These are phyloP conservation scores for Axea sp. DNA, from an alignment of 2,888 invertebrate genomes.

Conservation along the genomic window DNA sequence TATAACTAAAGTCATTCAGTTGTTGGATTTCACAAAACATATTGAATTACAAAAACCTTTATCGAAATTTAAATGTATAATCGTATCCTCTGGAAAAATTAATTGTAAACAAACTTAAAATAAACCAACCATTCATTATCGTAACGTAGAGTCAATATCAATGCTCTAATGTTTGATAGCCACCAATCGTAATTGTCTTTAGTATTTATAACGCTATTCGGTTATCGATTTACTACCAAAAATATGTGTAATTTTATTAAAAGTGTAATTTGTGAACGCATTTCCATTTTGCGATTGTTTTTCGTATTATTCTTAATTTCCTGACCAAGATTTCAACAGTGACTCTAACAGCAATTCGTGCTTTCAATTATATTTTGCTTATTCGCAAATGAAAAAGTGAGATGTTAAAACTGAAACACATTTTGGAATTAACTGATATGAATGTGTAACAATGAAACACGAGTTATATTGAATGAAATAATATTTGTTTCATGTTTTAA, in stretches of 20 bases:
- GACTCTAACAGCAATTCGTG: slow-evolving; percentile 11
- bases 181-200: slow-evolving; percentile 30
- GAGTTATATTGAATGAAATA: slow-evolving; percentile 7
- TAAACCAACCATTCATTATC: slow-evolving; percentile 30
- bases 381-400: slow-evolving; percentile 24
- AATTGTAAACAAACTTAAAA: slow-evolving; percentile 26
- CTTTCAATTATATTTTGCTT: slow-evolving; percentile 23
- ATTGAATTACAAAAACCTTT: too few species aligned
- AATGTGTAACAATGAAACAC: slow-evolving; percentile 9
- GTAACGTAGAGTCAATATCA: slow-evolving; percentile 38
- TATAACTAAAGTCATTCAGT: too few species aligned
- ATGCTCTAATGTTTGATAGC: slow-evolving; percentile 34
- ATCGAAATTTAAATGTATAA: too few species aligned
- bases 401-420: slow-evolving; percentile 25
- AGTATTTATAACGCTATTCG: slow-evolving; percentile 21
- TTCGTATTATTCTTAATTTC: slow-evolving; percentile 20
- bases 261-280: not conserved
- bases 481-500: slow-evolving; percentile 30
- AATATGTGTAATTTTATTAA: slow-evolving; percentile 25
- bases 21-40: too few species aligned
- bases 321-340: slow-evolving; percentile 20
- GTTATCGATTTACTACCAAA: slow-evolving; percentile 22
- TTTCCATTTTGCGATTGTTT: not conserved
- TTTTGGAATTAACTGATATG: slow-evolving; percentile 14
- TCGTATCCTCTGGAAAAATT: too few species aligned